Conservation (phyloP, 2,113 vertebrate species). For the Cranoglanis bouderius region DNA sequence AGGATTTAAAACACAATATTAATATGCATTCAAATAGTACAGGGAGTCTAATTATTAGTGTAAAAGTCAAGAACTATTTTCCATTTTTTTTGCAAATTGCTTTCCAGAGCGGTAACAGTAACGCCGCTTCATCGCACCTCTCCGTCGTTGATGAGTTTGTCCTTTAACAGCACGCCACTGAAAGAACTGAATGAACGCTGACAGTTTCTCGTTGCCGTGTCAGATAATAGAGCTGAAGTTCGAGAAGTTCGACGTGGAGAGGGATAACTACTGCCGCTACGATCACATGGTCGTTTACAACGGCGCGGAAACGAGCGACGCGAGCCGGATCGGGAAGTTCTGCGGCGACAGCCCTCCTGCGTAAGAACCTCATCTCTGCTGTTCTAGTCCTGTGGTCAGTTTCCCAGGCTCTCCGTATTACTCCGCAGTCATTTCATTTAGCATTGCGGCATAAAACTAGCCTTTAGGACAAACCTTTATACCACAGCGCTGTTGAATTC, state of each 20-base stretch:
- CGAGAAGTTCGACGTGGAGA: constrained; percentile 87
- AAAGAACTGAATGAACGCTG: neutral
- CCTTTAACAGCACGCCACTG: too few relatives aligned
- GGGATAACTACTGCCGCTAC: constrained; percentile 84
- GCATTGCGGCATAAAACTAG: neutral
- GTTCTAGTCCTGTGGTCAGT: constrained; percentile 22
- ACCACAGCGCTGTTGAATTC: too few relatives aligned
- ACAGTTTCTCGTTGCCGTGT: neutral
- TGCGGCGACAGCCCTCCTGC: constrained; percentile 85
- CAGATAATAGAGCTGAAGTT: constrained; percentile 80
- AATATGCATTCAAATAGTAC: too few relatives aligned
- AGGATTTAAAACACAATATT: neutral
- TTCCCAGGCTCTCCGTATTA: neutral
- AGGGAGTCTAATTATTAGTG: too few relatives aligned
- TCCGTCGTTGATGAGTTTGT: too few relatives aligned
- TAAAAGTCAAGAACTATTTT: too few relatives aligned
- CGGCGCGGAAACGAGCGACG: constrained; percentile 78
- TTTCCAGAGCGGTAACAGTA: too few relatives aligned
- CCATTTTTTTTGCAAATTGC: too few relatives aligned
- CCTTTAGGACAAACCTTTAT: neutral
- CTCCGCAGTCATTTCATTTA: neutral
- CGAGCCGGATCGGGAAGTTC: constrained; percentile 80
- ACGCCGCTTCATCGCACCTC: too few relatives aligned
- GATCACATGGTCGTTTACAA: constrained; percentile 82
- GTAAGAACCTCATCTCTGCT: constrained; percentile 69